Conservation (phyloP, 2,797 vertebrate genomes). For the Pygocentrus nattereri region DNA sequence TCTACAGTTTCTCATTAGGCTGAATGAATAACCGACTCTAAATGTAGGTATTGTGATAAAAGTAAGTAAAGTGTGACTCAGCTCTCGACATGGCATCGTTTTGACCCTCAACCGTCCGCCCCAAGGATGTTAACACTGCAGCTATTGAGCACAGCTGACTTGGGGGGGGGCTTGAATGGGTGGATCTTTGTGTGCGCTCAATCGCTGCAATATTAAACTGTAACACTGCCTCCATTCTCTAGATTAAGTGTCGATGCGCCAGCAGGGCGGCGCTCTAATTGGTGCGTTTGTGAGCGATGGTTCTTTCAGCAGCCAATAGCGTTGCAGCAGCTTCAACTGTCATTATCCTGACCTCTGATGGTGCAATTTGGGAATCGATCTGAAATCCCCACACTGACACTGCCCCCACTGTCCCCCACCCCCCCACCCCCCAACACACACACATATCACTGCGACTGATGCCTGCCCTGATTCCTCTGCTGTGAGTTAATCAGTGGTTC, state of each 20-base stretch:
- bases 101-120: conserved; percentile 23
- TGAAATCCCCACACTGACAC: conserved; percentile 41
- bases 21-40: too few species aligned
- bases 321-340: neutral
- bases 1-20: too few species aligned
- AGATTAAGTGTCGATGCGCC: conserved; percentile 27
- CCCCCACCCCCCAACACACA: conserved; percentile 36
- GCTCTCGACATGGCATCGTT: neutral
- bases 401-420: conserved; percentile 5
- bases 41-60: neutral
- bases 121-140: conserved; percentile 24
- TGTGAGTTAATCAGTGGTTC: conserved; percentile 2
- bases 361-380: conserved; percentile 59
- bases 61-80: neutral
- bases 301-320: neutral
- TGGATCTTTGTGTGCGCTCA: neutral
- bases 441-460: conserved; percentile 9
- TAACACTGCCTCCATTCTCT: conserved; percentile 14
- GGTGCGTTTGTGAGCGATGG: neutral
- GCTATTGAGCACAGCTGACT: neutral
- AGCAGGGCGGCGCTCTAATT: conserved; percentile 14
- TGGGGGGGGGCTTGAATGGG: neutral
- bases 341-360: conserved; percentile 60
- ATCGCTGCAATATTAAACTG: conserved; percentile 14
- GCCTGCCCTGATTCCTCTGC: neutral